Evolutionary conservation across 2,888 invertebrate genomes (phyloP), one percentile per base, ranked within the genome.

Genomic region (Mesoligia furuncula): DNA sequence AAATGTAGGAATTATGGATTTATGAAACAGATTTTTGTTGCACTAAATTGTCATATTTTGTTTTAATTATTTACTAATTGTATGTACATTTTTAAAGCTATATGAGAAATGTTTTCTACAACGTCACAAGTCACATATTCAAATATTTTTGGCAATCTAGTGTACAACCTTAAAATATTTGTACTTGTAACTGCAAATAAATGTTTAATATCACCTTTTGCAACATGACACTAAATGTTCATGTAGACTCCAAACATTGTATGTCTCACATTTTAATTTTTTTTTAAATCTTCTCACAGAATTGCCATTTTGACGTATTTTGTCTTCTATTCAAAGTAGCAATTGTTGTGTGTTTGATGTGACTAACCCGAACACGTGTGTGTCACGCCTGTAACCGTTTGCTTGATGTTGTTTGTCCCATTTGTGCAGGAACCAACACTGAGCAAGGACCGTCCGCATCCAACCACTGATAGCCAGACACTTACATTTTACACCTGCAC

Each of bases 391-490:
- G 95, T 95, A 95, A 95, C 94, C 90, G 85, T 91, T 88, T 88
- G 96, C 96, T 96, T 95, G 95, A 95, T 94, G 95, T 94, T 87
- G 92, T 95, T 91, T 96, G 95, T 96, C 94, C 94, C 93, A 85
- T 93, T 93, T 95, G 94, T 91, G 90, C 96, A 96, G 96, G 96
- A 95, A 96, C 95, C 96, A 96, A 94, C 95, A 94, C 92, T 88
- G 96, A 96, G 78, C 94, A 94, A 91, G 96, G 96, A 91, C 94
- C 96, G 93, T 94, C 96, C 92, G 92, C 92, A 90, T 89, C 92
- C 87, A 93, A 93, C 93, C 94, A 96, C 93, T 96, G 94, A 95
- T 90, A 92, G 90, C 91, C 86, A 89, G 85, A 88, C 79, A 85
- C 83, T 80, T 81, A 85, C 83, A 87, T 80, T 80, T 70, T 62